A percentile compares a stretch with the other conserved stretches of the same genome.
Evolutionary conservation across 2,888 invertebrate genomes (phyloP).

Genomic region (Vannuccia rotundouncinata): DNA sequence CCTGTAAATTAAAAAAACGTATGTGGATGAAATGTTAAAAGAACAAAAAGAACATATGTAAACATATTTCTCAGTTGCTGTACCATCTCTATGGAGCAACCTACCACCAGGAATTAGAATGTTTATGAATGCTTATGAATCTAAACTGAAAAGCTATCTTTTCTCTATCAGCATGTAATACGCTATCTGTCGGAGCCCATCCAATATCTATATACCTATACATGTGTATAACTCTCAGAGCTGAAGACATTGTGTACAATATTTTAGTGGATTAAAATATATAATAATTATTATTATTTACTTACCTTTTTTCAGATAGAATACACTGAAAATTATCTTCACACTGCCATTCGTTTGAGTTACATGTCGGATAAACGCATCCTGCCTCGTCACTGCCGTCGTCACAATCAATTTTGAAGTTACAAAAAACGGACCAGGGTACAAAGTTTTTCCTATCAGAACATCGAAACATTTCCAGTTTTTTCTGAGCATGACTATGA

Average conservation of each 20-base stretch:
- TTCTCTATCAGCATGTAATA: not conserved
- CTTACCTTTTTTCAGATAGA: not conserved
- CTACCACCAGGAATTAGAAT: not conserved
- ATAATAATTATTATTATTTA: not conserved
- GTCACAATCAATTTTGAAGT: not conserved
- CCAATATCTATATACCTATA: not conserved
- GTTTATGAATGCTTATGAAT: not conserved
- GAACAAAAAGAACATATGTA: too few relatives aligned
- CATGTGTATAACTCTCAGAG: not conserved
- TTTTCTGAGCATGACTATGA: not conserved
- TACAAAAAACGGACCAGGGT: not conserved
- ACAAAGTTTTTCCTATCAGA: not conserved
- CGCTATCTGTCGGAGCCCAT: not conserved
- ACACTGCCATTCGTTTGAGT: not conserved
- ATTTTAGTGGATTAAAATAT: not conserved
- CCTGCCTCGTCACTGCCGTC: not conserved
- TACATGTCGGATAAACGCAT: not conserved
- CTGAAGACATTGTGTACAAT: not conserved
- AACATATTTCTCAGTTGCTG: not conserved
- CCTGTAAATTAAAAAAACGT: too few relatives aligned
- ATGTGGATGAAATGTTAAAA: too few relatives aligned
- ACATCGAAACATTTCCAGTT: not conserved
- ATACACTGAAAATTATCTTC: slow-evolving; percentile 7
- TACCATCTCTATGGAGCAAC: not conserved
- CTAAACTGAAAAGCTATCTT: not conserved